These are phyloP conservation scores for Rhagonycha lutea DNA, from an alignment of 2,888 invertebrate genomes.

Conservation along the genomic window DNA sequence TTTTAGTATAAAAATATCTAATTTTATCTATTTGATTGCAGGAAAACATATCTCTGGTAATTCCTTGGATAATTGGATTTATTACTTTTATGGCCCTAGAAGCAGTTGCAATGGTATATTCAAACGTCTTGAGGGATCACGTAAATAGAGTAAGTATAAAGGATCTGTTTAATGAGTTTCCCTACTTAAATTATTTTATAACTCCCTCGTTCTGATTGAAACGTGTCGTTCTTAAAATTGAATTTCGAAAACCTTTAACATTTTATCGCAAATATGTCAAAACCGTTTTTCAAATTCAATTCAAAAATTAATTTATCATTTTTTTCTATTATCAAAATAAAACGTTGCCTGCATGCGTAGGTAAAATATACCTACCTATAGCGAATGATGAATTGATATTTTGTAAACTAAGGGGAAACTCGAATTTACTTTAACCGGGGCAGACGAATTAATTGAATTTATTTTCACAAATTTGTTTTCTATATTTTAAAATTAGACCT, in stretches of 20 bases:
- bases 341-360: background rate
- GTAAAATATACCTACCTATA: background rate
- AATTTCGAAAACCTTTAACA: background rate
- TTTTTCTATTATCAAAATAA: background rate
- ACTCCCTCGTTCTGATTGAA: background rate
- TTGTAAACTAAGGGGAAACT: background rate
- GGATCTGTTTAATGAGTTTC: background rate
- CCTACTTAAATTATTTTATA: background rate
- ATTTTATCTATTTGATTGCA: constrained; percentile 44
- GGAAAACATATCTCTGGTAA: constrained; percentile 76
- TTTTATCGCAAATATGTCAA: background rate
- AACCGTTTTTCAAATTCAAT: background rate
- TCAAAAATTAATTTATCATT: background rate
- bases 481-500: background rate
- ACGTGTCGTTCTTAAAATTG: background rate
- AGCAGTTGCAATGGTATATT: constrained; percentile 81
- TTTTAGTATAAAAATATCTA: background rate
- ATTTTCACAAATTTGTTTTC: constrained; percentile 1
- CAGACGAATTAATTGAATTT: constrained; percentile 11
- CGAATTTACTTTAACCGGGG: background rate
- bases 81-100: constrained; percentile 81
- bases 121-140: constrained; percentile 80
- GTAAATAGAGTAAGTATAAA: constrained; percentile 71
- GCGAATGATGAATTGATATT: background rate
- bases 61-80: constrained; percentile 79